These are phyloP conservation scores for Cacoxenus indagator DNA, from an alignment of 2,888 invertebrate genomes.

Conservation along the genomic window DNA sequence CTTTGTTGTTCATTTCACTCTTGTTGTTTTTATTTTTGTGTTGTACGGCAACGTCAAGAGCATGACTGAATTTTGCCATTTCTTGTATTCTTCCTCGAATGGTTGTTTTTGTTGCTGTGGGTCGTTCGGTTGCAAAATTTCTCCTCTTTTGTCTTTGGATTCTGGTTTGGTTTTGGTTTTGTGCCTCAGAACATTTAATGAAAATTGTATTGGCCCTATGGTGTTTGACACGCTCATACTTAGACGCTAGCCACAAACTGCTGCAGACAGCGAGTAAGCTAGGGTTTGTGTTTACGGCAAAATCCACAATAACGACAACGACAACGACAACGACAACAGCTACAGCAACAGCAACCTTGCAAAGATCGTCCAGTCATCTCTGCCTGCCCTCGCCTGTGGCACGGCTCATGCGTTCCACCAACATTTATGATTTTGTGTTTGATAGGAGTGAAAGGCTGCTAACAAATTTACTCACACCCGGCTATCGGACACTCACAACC, in stretches of 20 bases:
- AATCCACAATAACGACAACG: neutral
- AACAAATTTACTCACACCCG: neutral
- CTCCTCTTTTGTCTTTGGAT: neutral
- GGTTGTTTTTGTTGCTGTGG: conserved; percentile 14
- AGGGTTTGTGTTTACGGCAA: neutral
- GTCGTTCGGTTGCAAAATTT: conserved; percentile 30
- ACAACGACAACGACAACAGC: neutral
- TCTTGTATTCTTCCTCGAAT: neutral
- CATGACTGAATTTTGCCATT: conserved; percentile 7
- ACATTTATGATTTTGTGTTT: neutral
- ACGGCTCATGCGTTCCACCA: neutral
- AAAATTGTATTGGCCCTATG: conserved; percentile 19
- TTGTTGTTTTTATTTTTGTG: neutral
- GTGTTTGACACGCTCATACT: too few relatives aligned
- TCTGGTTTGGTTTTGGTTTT: neutral
- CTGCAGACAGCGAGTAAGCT: neutral
- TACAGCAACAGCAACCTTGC: neutral
- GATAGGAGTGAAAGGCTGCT: neutral
- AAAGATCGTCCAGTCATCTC: neutral
- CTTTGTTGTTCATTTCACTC: neutral
- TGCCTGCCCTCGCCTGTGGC: neutral
- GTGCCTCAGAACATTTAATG: conserved; percentile 4
- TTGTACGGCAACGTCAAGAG: conserved; percentile 11
- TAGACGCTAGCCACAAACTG: too few relatives aligned
- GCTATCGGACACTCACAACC: neutral